phyloP scores from a whole-genome alignment of 2,888 invertebrate genomes.

The Aleiodes leptofemur region DNA sequence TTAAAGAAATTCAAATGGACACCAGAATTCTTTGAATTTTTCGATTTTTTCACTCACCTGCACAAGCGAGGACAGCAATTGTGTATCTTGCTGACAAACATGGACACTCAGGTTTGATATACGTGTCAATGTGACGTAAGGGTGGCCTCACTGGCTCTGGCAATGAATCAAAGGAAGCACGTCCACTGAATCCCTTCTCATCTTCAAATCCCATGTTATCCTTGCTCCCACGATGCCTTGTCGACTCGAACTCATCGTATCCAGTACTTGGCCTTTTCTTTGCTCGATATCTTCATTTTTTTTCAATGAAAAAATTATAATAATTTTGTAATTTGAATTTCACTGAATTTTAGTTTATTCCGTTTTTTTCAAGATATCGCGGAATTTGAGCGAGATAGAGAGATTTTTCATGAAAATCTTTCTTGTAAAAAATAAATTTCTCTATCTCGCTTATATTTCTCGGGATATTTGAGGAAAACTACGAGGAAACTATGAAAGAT shows the following conservation, averaged over 20 bases:
- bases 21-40: not conserved
- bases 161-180: constrained; percentile 80
- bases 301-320: not conserved
- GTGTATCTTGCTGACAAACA: constrained; percentile 92
- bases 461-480: too few species aligned
- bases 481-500: too few species aligned
- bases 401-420: too few species aligned
- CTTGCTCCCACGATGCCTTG: constrained; percentile 69
- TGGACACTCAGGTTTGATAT: constrained; percentile 90
- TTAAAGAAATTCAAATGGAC: constrained; percentile 15
- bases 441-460: too few species aligned
- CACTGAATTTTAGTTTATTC: not conserved
- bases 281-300: constrained; percentile 12
- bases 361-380: too few species aligned
- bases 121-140: constrained; percentile 90
- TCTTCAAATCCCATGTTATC: constrained; percentile 74
- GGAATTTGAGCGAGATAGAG: not conserved
- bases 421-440: too few species aligned
- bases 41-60: constrained; percentile 76
- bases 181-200: constrained; percentile 66
- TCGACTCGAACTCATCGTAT: constrained; percentile 77
- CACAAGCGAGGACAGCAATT: constrained; percentile 89
- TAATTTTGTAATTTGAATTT: not conserved
- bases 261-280: constrained; percentile 63
- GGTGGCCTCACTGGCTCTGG: constrained; percentile 91